Conservation (phyloP, 2,888 invertebrate species). For the Cheilosia grossa region DNA sequence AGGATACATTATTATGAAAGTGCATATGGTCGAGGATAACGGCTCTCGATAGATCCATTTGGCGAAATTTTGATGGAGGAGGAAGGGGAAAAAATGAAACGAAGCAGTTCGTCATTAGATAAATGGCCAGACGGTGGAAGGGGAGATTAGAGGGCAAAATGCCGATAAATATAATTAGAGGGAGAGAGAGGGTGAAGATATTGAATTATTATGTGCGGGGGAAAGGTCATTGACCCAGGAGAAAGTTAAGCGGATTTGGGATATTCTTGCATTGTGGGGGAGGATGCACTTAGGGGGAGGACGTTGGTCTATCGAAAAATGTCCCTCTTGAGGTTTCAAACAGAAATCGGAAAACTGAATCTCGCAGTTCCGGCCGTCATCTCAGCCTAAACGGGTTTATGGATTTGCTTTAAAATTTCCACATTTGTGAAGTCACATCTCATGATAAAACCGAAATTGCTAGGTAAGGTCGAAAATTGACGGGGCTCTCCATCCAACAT, state of each 20-base stretch:
- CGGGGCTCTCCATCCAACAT: too few species aligned
- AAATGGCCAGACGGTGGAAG: conserved; percentile 27
- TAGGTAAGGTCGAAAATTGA: too few species aligned
- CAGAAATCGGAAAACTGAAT: too few species aligned
- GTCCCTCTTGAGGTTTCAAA: too few species aligned
- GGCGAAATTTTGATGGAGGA: conserved; percentile 38
- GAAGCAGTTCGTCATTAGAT: conserved; percentile 38
- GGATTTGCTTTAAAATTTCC: too few species aligned
- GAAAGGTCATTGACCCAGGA: conserved; percentile 11
- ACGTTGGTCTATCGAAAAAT: too few species aligned
- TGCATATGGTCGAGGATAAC: conserved; percentile 65
- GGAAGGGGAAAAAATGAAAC: neutral
- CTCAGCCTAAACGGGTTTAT: too few species aligned
- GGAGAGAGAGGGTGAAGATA: conserved; percentile 8
- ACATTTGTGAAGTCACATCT: too few species aligned
- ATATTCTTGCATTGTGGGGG: neutral
- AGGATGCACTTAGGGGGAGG: neutral
- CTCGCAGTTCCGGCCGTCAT: too few species aligned
- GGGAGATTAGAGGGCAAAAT: conserved; percentile 65
- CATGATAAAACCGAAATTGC: too few species aligned
- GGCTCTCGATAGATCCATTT: conserved; percentile 51
- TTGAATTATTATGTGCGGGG: conserved; percentile 18
- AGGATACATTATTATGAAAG: conserved; percentile 29
- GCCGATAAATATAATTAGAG: conserved; percentile 57
- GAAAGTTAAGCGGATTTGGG: conserved; percentile 8